Evolutionary conservation across 1,140 invertebrate species (phyloP).

Genomic region (Kradibia gibbosae): DNA sequence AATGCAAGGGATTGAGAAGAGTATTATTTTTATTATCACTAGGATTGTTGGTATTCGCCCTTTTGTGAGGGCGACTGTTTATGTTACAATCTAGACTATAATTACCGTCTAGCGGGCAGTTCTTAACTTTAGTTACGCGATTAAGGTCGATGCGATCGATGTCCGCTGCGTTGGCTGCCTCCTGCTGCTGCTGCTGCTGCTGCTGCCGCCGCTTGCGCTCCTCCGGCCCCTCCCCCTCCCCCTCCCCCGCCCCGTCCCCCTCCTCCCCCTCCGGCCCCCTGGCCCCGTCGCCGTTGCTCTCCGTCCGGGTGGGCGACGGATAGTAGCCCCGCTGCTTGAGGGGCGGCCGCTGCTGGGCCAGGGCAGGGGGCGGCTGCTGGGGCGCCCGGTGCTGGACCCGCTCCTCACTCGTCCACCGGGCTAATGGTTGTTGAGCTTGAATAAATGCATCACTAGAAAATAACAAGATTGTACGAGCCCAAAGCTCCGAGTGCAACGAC

Average conservation of each 20-base stretch:
- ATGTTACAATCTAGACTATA: slow-evolving; percentile 72
- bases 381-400: slow-evolving; percentile 76
- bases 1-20: slow-evolving; percentile 70
- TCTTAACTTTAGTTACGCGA: slow-evolving; percentile 69
- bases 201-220: slow-evolving; percentile 60
- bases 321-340: slow-evolving; percentile 57
- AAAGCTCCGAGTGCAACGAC: too few relatives aligned
- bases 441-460: slow-evolving; percentile 95
- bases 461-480: slow-evolving; percentile 74
- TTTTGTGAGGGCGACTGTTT: slow-evolving; percentile 68
- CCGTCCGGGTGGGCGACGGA: slow-evolving; percentile 63
- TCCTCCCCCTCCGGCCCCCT: too few relatives aligned
- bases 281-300: slow-evolving; percentile 63
- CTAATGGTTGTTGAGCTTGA: slow-evolving; percentile 93
- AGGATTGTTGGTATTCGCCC: slow-evolving; percentile 69
- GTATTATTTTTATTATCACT: slow-evolving; percentile 72
- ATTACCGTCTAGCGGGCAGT: slow-evolving; percentile 69
- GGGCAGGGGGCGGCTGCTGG: slow-evolving; percentile 62
- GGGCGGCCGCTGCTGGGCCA: slow-evolving; percentile 62
- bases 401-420: slow-evolving; percentile 92
- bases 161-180: slow-evolving; percentile 63
- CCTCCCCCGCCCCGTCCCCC: too few relatives aligned
- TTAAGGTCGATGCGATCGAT: slow-evolving; percentile 68
- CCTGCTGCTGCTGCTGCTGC: slow-evolving; percentile 66
- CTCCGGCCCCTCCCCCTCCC: too few relatives aligned